phyloP scores from a whole-genome alignment of 2,113 vertebrate genomes.

The Connochaetes taurinus region DNA sequence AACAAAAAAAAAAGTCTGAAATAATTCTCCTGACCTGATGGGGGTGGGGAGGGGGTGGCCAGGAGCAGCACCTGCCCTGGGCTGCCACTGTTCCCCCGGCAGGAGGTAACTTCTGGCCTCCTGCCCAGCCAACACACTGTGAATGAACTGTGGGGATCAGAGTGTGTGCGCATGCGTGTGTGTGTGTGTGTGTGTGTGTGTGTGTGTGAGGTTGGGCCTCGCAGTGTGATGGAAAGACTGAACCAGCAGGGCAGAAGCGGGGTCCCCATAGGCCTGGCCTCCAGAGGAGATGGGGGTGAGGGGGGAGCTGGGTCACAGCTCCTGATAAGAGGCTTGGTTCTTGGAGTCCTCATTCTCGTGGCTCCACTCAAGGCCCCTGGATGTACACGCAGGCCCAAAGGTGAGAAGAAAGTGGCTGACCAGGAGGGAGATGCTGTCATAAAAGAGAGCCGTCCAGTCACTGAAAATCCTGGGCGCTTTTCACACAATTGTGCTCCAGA shows the following conservation, averaged over 20 bases:
- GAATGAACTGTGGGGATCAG: neutral
- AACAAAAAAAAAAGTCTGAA: constrained; percentile 27
- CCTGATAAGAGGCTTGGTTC: neutral
- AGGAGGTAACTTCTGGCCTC: constrained; percentile 31
- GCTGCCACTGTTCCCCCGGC: neutral
- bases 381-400: constrained; percentile 10
- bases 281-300: neutral
- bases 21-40: neutral
- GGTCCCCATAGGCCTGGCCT: neutral
- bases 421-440: neutral
- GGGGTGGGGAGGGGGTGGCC: neutral
- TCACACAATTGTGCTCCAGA: neutral
- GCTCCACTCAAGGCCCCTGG: neutral
- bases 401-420: constrained; percentile 37
- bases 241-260: neutral
- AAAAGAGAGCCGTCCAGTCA: neutral
- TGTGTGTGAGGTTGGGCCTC: constrained; percentile 12
- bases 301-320: neutral
- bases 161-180: neutral
- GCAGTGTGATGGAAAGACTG: neutral
- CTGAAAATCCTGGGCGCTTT: neutral
- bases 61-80: constrained; percentile 47
- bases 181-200: neutral
- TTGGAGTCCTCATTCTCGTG: neutral
- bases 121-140: constrained; percentile 22